Base-by-base conservation (phyloP, 2,888 invertebrate genomes). In the Plagodis dolabraria region DNA sequence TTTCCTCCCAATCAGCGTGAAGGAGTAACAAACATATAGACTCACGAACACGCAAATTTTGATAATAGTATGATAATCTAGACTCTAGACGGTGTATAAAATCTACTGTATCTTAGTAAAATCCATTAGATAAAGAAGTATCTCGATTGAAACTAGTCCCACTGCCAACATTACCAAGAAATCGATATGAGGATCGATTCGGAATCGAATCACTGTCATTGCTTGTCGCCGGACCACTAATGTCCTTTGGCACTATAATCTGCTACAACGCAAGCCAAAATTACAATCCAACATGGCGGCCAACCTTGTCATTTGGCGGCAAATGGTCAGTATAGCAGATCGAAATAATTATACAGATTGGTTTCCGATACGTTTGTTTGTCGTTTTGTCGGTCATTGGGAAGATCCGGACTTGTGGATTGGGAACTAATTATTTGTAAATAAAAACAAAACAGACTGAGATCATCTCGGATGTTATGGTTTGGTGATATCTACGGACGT, bases 221-320 rank as follows among this genome's bases (percentile, higher is more conserved):
- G 77, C 75, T 64, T 85, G 86, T 86, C 85, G 76, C 75, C 80
- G 72, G 72, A 76, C 77, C 76, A 71, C 85, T 83, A 86, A 86
- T 85, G 76, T 75, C 72, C 65, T 70, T 72, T 79, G 68, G 81
- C 85, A 81, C 87, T 87, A 83, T 89, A 91, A 92, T 92, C 89
- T 87, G 83, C 77, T 82, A 6, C 70, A 78, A 82, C 82, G 80
- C 83, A 85, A 70, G 68, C 80, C 80, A 71, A 85, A 87, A 90
- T 89, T 87, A 86, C 75, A 70, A 74, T 65, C 70, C 80, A 82
- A 85, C 79, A 87, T 82, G 86, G 83, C 84, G 73, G 81, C 78
- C 78, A 82, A 63, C 80, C 83, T 80, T 90, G 88, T 92, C 89
- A 91, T 92, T 91, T 92, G 81, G 82, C 80, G 80, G 74, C 73